A percentile compares a stretch with the other conserved stretches of the same genome.
Evolutionary conservation across 2,888 invertebrate genomes (phyloP).

Genomic region (Drosophila dives): DNA sequence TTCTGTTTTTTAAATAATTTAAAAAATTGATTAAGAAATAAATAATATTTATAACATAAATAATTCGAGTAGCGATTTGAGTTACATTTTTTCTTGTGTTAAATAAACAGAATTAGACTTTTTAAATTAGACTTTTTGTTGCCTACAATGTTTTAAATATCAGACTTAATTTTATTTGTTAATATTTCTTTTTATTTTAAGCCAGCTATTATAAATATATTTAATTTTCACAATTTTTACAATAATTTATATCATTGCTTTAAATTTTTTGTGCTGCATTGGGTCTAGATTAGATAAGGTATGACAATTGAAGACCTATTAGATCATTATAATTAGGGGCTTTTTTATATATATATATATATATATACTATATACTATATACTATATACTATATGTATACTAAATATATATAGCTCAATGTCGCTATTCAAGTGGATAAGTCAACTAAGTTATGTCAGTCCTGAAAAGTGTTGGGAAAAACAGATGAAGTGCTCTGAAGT

Average conservation of each 20-base stretch:
- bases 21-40: background rate
- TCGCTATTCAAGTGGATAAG: background rate
- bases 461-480: background rate
- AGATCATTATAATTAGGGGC: too few relatives aligned
- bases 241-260: background rate
- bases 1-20: background rate
- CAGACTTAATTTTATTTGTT: background rate
- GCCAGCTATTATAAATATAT: background rate
- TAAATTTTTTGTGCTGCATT: fast-evolving
- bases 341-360: background rate
- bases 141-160: background rate
- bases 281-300: background rate
- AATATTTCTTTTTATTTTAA: fast-evolving
- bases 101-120: too few relatives aligned
- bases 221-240: too few relatives aligned
- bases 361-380: too few relatives aligned
- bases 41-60: background rate
- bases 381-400: too few relatives aligned
- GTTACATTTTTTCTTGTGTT: background rate
- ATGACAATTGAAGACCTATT: background rate
- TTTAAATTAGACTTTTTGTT: background rate
- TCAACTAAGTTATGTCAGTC: background rate
- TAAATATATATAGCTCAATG: background rate
- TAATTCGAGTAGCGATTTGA: background rate
- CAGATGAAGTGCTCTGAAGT: background rate